phyloP scores from a whole-genome alignment of 2,888 invertebrate genomes.

The Pycnomerus fuliginosus region DNA sequence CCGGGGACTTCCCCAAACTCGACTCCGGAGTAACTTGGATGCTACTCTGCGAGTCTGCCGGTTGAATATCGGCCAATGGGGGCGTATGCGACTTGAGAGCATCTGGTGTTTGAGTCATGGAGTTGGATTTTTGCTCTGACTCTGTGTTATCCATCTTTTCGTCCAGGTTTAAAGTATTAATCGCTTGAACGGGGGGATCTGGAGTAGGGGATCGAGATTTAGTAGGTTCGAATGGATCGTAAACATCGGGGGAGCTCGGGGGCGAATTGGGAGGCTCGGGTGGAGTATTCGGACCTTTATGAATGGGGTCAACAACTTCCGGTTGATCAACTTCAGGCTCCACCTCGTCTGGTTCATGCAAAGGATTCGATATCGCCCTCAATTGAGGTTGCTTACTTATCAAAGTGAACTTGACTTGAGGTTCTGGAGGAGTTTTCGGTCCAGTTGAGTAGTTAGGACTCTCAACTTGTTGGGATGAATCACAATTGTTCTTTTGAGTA shows the following conservation, averaged over 20 bases:
- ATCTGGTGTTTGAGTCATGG: constrained; percentile 32
- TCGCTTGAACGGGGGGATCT: constrained; percentile 40
- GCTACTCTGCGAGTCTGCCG: constrained; percentile 51
- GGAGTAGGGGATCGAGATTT: constrained; percentile 73
- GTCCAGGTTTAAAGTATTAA: constrained; percentile 16
- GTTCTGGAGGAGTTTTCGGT: constrained; percentile 75
- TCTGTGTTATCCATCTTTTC: constrained; percentile 31
- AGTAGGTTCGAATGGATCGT: constrained; percentile 91
- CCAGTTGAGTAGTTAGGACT: constrained; percentile 57
- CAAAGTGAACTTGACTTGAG: constrained; percentile 65
- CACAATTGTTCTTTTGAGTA: constrained; percentile 34
- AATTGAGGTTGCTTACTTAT: constrained; percentile 57
- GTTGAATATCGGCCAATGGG: constrained; percentile 48
- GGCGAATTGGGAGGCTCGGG: constrained; percentile 67
- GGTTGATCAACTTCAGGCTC: constrained; percentile 41
- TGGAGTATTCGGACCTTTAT: constrained; percentile 72
- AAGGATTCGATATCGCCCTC: constrained; percentile 60
- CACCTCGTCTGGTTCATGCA: constrained; percentile 61
- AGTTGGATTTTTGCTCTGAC: constrained; percentile 36
- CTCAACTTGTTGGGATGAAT: constrained; percentile 44
- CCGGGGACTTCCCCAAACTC: constrained; percentile 38
- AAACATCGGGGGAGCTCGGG: constrained; percentile 76
- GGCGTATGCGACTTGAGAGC: constrained; percentile 44
- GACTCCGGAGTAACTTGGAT: constrained; percentile 43
- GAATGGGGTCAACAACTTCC: constrained; percentile 39